Percentiles rank a stretch among this genome's conserved stretches.
Evolutionary conservation across 2,797 vertebrate species (phyloP).

Genomic region (Gallirallus australis): DNA sequence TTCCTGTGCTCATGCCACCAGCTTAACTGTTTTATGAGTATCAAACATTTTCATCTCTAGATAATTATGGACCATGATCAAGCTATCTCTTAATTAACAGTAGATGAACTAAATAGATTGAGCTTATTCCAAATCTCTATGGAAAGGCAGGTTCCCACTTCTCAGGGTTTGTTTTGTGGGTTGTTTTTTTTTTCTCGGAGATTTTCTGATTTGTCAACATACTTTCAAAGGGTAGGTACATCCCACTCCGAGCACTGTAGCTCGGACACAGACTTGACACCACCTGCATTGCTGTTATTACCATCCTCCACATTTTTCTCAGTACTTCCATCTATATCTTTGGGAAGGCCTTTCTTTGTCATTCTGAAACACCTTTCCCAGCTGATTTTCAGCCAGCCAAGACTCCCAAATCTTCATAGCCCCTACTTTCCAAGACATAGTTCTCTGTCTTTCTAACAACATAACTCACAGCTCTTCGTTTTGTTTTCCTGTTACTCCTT

Average conservation of each 20-base stretch:
- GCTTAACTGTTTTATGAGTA: background rate
- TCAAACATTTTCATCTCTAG: background rate
- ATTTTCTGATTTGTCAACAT: background rate
- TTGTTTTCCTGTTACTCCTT: background rate
- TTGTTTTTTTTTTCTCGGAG: background rate
- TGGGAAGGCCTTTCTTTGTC: background rate
- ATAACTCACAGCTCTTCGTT: background rate
- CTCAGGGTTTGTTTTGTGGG: background rate
- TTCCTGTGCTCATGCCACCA: background rate
- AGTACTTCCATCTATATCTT: background rate
- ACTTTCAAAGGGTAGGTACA: background rate
- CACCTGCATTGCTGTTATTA: rapidly evolving
- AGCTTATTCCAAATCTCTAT: background rate
- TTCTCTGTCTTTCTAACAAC: background rate
- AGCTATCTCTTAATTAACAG: background rate
- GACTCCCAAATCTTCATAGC: background rate
- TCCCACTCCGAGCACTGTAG: rapidly evolving
- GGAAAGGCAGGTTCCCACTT: background rate
- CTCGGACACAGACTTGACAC: background rate
- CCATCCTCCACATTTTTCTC: background rate
- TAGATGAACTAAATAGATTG: background rate
- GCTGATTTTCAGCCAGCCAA: background rate
- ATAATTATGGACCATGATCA: background rate
- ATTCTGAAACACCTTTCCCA: background rate
- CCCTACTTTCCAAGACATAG: background rate